Base-by-base conservation (phyloP, 2,888 invertebrate species). In the Sepiola atlantica region DNA sequence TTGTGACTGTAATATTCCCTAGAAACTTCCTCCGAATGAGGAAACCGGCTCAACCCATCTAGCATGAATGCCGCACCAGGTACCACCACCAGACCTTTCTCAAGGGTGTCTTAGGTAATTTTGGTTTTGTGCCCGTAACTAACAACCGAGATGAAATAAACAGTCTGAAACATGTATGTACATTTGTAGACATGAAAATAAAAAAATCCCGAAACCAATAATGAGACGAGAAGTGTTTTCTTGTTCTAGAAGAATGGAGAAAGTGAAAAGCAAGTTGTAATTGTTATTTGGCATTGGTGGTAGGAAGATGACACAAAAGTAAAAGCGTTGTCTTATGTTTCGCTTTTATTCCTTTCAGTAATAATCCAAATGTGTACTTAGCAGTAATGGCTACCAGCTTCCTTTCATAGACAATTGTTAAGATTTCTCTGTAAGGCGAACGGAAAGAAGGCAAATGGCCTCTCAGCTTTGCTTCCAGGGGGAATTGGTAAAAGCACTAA, bases 301-400 rank as follows among this genome's bases (percentile, higher is more conserved):
- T 16, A 32, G n/a, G 2, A 8, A n/a, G 28, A 77, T 77, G 45
- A 61, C 10, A 77, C 0, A 18, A 32, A 77, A 77, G 14, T 32
- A 32, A n/a, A 77, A 77, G 77, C 77, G 8, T 77, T n/a, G 77
- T 77, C 77, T 77, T 32, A 77, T 14, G 77, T 77, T 77, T 77
- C 32, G 77, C 32, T 77, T 77, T 10, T 32, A 77, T 77, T 18
- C 28, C 21, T 28, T 61, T 32, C n/a, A 77, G n/a, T 77, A 77
- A 77, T n/a, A 77, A 77, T n/a, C 32, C 77, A 77, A n/a, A 77
- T 77, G 77, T 3, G 77, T n/a, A n/a, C 32, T 77, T n/a, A 77
- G 77, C 77, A 77, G n/a, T 77, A 77, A 77, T 77, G n/a, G n/a
- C 77, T 77, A n/a, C n/a, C 77, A 77, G 77, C 77, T 77, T 77